Conservation (phyloP, 2,113 vertebrate genomes). For the Romanogobio albipinnatus region DNA sequence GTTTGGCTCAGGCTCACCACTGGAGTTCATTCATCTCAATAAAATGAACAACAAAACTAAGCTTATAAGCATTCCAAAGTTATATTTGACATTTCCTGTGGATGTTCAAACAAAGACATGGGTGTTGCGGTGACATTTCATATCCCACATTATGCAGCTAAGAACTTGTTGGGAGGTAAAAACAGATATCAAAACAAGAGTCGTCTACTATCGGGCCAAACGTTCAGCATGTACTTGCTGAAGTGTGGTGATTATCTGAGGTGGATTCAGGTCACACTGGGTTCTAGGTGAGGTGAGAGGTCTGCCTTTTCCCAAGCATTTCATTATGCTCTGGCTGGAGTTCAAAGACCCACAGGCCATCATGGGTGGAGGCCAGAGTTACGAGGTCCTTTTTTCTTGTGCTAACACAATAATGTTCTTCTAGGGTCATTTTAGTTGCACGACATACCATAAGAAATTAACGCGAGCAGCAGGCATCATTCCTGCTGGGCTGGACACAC, state of each 20-base stretch:
- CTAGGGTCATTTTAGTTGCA: neutral
- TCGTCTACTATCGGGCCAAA: neutral
- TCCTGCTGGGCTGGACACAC: constrained; percentile 25
- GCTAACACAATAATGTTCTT: constrained; percentile 9
- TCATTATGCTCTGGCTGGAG: constrained; percentile 39
- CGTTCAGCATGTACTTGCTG: neutral
- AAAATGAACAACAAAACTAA: neutral
- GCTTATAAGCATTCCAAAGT: neutral
- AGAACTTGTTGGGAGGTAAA: neutral
- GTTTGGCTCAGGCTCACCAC: neutral
- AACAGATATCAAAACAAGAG: neutral
- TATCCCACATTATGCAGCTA: neutral
- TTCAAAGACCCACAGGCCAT: constrained; percentile 40
- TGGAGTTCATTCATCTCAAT: neutral
- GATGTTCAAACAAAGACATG: neutral
- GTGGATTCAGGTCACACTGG: constrained; percentile 14
- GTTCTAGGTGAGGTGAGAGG: constrained; percentile 13
- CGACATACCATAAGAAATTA: constrained; percentile 16
- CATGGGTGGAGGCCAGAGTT: constrained; percentile 30
- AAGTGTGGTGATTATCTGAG: neutral
- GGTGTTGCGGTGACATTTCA: neutral
- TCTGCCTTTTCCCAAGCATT: constrained; percentile 32
- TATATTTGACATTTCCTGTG: neutral
- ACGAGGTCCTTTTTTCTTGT: constrained; percentile 3
- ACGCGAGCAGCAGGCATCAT: neutral